Conservation (phyloP, 2,888 invertebrate species). For the Zygogramma bicolorata region DNA sequence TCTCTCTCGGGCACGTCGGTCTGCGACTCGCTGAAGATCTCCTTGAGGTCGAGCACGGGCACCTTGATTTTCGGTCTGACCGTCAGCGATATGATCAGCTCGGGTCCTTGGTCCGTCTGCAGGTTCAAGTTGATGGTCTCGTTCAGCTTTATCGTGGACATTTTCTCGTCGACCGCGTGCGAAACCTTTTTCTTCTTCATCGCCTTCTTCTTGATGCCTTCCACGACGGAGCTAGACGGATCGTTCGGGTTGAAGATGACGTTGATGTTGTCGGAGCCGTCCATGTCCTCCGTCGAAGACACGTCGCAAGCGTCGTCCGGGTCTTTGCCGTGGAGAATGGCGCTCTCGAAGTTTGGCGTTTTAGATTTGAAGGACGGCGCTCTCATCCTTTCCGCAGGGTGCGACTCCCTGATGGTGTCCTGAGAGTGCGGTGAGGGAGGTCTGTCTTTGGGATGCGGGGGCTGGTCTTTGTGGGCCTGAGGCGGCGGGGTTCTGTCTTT, state of each 20-base stretch:
- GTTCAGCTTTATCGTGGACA: slow-evolving; percentile 38
- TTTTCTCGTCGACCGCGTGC: not conserved
- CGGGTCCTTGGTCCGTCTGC: slow-evolving; percentile 46
- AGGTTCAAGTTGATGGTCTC: slow-evolving; percentile 49
- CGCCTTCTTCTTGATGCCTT: slow-evolving; percentile 9
- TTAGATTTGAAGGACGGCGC: too few relatives aligned
- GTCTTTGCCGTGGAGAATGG: slow-evolving; percentile 14
- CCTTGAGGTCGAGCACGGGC: slow-evolving; percentile 38
- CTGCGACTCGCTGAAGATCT: slow-evolving; percentile 47
- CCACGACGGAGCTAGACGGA: slow-evolving; percentile 36
- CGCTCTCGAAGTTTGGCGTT: slow-evolving; percentile 10
- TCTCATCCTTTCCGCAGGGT: too few relatives aligned
- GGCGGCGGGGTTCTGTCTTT: too few relatives aligned
- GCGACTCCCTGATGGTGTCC: too few relatives aligned
- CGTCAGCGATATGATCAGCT: slow-evolving; percentile 48
- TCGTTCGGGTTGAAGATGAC: slow-evolving; percentile 36
- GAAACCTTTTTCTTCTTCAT: not conserved
- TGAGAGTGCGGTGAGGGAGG: too few relatives aligned
- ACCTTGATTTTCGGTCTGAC: slow-evolving; percentile 35
- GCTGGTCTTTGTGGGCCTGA: too few relatives aligned
- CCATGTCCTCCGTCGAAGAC: not conserved
- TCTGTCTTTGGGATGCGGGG: too few relatives aligned
- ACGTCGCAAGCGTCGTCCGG: not conserved
- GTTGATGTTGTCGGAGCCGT: slow-evolving; percentile 22
- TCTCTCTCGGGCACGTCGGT: slow-evolving; percentile 12